Conservation (phyloP, 2,888 invertebrate genomes). For the Bedellia somnulentella region DNA sequence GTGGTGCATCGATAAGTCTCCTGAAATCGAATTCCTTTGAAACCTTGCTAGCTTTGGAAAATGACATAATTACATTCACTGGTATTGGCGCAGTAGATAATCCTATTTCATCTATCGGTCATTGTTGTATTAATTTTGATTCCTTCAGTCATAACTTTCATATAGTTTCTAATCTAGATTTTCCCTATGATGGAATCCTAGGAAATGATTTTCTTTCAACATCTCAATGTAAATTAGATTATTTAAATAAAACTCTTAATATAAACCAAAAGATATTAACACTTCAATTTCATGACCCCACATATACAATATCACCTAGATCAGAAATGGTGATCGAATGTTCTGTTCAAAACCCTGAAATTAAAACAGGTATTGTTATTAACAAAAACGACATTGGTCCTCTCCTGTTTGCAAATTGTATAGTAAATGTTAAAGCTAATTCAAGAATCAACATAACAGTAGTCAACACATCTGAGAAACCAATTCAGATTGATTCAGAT, state of each 20-base stretch:
- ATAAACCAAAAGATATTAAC: background rate
- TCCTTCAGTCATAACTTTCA: conserved; percentile 1
- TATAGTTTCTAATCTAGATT: background rate
- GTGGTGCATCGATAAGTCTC: background rate
- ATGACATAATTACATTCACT: background rate
- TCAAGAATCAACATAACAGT: too few relatives aligned
- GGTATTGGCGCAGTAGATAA: background rate
- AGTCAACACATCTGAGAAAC: too few relatives aligned
- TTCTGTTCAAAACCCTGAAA: background rate
- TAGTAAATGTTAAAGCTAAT: background rate
- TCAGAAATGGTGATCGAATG: conserved; percentile 1
- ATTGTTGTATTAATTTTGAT: too few relatives aligned
- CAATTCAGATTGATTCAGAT: background rate
- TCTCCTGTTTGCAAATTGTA: background rate
- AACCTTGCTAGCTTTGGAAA: background rate
- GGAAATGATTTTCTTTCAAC: background rate
- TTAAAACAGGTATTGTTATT: background rate
- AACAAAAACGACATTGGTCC: background rate
- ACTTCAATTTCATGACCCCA: background rate
- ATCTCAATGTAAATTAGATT: background rate
- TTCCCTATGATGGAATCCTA: conserved; percentile 1
- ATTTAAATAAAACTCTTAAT: background rate
- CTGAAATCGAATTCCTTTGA: background rate
- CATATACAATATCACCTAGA: background rate
- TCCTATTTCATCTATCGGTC: background rate